Evolutionary conservation across 2,888 invertebrate species (phyloP), one percentile per base, ranked within the genome.

Genomic region (Eilema depressum): DNA sequence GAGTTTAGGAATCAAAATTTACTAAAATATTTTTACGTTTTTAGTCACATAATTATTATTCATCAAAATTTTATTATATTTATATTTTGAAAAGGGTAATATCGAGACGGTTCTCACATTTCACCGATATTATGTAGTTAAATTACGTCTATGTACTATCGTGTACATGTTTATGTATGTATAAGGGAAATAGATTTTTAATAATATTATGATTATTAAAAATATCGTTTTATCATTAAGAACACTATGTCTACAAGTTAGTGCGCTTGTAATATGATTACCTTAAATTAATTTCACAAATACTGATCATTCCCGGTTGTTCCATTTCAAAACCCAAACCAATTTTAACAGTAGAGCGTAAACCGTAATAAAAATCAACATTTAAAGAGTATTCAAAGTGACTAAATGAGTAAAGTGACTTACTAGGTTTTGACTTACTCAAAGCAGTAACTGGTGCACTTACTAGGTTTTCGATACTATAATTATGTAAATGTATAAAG

Each of bases 201-300:
- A 68, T 11, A 63, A 71, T 80, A 65, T 64, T 74, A 75, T 70
- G 67, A 60, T 63, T 28, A 67, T 69, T 77, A 69, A 71, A 61
- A 41, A 66, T 68, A 63, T 60, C 67, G 53, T 60, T 73, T 59
- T 63, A n/a, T 64, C 70, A 69, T 68, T 66, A 65, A 65, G 20
- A 53, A 57, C n/a, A 53, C 53, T 53, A n/a, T 4, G 53, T 53
- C n/a, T n/a, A 53, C 53, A 53, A 20, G 47, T 47, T 47, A 41
- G 53, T 53, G 53, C n/a, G 3, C 10, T 53, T 53, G 53, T 53
- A n/a, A 53, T 53, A n/a, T n/a, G 53, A 53, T 1, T 53, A n/a
- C n/a, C 53, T 17, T 14, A 33, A 41, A 41, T 41, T 47, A 20
- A 47, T 47, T 5, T 47, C 17, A 47, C 47, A 5, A 20, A 53